Evolutionary conservation across 37 sponge, comb jelly and placozoan species (phyloP), one percentile per base, ranked within the genome.

Genomic region (Aplysina aerophoba): DNA sequence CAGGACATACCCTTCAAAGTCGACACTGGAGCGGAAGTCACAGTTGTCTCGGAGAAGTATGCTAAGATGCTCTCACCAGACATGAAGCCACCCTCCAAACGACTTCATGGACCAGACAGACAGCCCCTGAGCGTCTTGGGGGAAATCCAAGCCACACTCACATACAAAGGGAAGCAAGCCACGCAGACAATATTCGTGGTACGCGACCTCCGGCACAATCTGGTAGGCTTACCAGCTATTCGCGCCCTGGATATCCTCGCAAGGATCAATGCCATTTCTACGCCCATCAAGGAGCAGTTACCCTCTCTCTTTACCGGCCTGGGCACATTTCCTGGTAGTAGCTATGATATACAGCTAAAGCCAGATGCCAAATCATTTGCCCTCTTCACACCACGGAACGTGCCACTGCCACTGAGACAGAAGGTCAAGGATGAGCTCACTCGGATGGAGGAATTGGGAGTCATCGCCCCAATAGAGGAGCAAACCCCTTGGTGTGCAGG

Each of bases 371-470:
- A 14, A 68, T 15, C 71, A 15, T 28, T 28, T 24, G 71, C 71
- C 20, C 31, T 68, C 15, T 68, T 68, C 31, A 68, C 71, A 24
- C 75, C 75, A 14, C 15, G 75, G 6, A 14, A 74, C 31, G 20
- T 74, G 8, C 75, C 75, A 36, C 22, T 74, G 39, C 75, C 75
- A 12, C 75, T 31, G 20, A 35, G 31, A 13, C n/a, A 74, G 50
- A 74, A 74, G 75, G 75, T 74, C 20, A 8, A 74, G 20, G 75
- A 74, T 74, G 75, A 74, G 50, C 59, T 80, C 36, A 55, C 27
- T 27, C 81, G 87, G 55, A 86, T 86, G 87, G 78, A 56, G 28
- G 20, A 60, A 21, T 61, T 85, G 20, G 62, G 79, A 67, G 84
- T 83, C 24, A 83, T 83, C 19, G 16, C 40, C 20, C 73, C 21